Conservation (phyloP, 2,113 vertebrate genomes). For the Oostethus manadensis region DNA sequence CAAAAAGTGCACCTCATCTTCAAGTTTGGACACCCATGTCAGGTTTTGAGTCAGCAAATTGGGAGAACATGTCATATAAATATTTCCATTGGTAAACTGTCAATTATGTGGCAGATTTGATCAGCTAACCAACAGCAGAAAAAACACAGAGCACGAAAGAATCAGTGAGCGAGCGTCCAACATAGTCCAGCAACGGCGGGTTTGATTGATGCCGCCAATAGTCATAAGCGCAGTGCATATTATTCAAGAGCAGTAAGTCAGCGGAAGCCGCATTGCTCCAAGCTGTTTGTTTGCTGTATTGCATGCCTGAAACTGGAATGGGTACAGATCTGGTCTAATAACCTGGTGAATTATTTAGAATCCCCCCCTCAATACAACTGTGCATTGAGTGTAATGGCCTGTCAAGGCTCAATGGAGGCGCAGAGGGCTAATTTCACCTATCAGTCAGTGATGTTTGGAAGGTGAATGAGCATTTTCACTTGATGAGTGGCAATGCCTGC, state of each 20-base stretch:
- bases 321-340: conserved; percentile 64
- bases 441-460: conserved; percentile 41
- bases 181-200: conserved; percentile 15
- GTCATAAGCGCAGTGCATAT: conserved; percentile 6
- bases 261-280: conserved; percentile 14
- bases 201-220: conserved; percentile 28
- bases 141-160: conserved; percentile 5
- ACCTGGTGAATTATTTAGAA: conserved; percentile 65
- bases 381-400: conserved; percentile 62
- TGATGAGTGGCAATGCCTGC: conserved; percentile 30
- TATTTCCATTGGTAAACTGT: neutral
- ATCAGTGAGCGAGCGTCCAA: neutral
- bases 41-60: too few species aligned
- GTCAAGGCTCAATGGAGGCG: conserved; percentile 55
- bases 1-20: too few species aligned
- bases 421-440: conserved; percentile 45
- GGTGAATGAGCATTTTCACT: conserved; percentile 35
- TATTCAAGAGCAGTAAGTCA: conserved; percentile 17
- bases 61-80: too few species aligned
- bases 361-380: conserved; percentile 43
- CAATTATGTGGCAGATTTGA: neutral
- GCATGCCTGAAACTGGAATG: conserved; percentile 33
- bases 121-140: neutral
- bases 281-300: conserved; percentile 20
- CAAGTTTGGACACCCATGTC: too few species aligned